Percentiles rank a stretch among this genome's conserved stretches.
These are phyloP conservation scores for Cryptus armator DNA, from an alignment of 2,888 invertebrate genomes.

Conservation along the genomic window DNA sequence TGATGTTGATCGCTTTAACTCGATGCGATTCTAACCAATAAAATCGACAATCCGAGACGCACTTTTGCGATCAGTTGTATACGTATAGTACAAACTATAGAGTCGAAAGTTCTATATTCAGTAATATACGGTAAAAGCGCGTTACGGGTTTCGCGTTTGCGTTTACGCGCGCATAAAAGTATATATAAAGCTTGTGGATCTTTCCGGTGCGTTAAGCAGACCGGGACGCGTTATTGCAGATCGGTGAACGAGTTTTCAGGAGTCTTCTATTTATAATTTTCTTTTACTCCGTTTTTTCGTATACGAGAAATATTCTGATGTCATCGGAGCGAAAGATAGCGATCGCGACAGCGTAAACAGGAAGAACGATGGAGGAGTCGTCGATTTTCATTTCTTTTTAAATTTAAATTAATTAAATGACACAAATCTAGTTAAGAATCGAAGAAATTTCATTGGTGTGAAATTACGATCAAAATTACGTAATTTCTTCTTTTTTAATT, in stretches of 20 bases:
- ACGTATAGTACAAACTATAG: constrained; percentile 46
- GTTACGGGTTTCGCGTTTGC: constrained; percentile 75
- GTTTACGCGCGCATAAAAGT: constrained; percentile 83
- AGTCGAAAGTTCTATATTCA: constrained; percentile 2
- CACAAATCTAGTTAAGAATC: too few species aligned
- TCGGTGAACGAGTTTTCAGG: constrained; percentile 35
- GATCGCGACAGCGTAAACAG: background rate
- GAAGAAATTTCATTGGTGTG: too few species aligned
- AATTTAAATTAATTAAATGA: background rate
- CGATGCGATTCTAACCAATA: constrained; percentile 80
- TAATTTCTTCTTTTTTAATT: too few species aligned
- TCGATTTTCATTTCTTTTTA: background rate
- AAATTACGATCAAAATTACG: too few species aligned
- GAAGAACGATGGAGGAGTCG: background rate
- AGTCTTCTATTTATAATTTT: constrained; percentile 27
- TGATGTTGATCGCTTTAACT: constrained; percentile 84
- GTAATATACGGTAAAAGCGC: constrained; percentile 21
- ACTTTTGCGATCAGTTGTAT: constrained; percentile 44
- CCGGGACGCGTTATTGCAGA: constrained; percentile 47
- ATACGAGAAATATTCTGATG: constrained; percentile 15
- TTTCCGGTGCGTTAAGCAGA: constrained; percentile 81
- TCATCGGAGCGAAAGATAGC: constrained; percentile 1
- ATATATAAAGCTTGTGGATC: constrained; percentile 82
- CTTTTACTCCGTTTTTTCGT: constrained; percentile 35
- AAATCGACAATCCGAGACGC: constrained; percentile 76